A percentile compares a stretch with the other conserved stretches of the same genome.
phyloP scores from a whole-genome alignment of 2,888 invertebrate genomes.

The Thereva unica region DNA sequence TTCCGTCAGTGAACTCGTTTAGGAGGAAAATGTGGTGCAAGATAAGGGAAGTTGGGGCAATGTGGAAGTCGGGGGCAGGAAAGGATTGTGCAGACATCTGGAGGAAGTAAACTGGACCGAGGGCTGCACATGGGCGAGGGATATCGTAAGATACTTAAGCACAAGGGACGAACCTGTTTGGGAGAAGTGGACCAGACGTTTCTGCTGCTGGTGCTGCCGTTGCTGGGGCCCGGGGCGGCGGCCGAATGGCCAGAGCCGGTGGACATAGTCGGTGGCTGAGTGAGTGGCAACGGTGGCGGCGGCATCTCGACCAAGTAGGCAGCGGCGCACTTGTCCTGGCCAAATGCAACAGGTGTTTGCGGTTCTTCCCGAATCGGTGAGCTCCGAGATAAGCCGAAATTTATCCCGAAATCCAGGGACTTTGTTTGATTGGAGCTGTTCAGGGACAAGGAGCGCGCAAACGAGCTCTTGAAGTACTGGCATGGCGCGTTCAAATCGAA shows the following conservation, averaged over 20 bases:
- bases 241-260: not conserved
- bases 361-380: constrained; percentile 35
- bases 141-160: not conserved
- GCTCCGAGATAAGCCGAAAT: constrained; percentile 38
- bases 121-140: no score
- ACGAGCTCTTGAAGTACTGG: constrained; percentile 62
- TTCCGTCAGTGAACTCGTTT: not conserved
- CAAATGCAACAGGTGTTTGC: constrained; percentile 8
- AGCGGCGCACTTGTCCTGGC: not conserved
- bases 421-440: constrained; percentile 53
- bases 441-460: constrained; percentile 61
- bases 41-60: not conserved
- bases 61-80: no score
- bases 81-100: no score
- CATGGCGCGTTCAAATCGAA: constrained; percentile 57
- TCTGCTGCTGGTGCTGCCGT: constrained; percentile 15
- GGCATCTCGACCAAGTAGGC: constrained; percentile 11
- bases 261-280: constrained; percentile 26
- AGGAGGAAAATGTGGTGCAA: not conserved
- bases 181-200: constrained; percentile 33
- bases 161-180: constrained; percentile 26
- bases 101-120: no score
- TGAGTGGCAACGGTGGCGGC: constrained; percentile 31
- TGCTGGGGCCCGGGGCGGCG: not conserved
- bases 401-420: constrained; percentile 56